phyloP scores from a whole-genome alignment of 2,797 vertebrate genomes.

The Cryptoprocta ferox region DNA sequence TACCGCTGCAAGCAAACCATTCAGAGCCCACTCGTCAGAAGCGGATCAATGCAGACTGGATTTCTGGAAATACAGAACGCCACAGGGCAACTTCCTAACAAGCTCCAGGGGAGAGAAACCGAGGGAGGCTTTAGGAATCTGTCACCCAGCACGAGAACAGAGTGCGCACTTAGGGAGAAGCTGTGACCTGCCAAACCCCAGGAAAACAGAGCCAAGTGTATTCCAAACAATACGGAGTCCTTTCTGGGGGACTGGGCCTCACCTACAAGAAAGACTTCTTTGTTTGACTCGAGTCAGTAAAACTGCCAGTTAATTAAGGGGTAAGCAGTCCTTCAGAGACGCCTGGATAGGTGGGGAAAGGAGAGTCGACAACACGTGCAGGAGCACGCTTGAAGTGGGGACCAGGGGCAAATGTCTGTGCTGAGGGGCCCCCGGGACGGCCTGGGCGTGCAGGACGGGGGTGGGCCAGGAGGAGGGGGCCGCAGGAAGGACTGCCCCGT shows the following conservation, averaged over 20 bases:
- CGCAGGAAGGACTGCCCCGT: not conserved
- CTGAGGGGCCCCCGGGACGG: not conserved
- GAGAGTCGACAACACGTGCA: not conserved
- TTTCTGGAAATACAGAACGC: not conserved
- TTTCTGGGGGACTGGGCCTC: not conserved
- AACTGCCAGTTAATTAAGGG: not conserved
- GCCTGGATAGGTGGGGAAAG: not conserved
- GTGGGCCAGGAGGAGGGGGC: fast-evolving
- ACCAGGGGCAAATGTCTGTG: not conserved
- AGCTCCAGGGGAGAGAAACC: not conserved
- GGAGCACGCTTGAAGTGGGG: not conserved
- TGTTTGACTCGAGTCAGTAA: not conserved
- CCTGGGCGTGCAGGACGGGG: no score
- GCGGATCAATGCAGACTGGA: not conserved
- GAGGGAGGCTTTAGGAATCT: not conserved
- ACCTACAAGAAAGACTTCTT: not conserved
- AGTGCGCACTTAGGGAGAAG: not conserved
- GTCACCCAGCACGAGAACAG: not conserved
- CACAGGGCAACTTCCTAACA: not conserved
- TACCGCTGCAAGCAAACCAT: not conserved
- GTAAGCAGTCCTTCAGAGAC: not conserved
- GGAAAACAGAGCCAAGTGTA: not conserved
- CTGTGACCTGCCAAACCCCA: not conserved
- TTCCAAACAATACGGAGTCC: not conserved
- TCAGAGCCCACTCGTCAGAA: not conserved